These are phyloP conservation scores for Chelon labrosus DNA, from an alignment of 2,797 vertebrate species.

Conservation along the genomic window DNA sequence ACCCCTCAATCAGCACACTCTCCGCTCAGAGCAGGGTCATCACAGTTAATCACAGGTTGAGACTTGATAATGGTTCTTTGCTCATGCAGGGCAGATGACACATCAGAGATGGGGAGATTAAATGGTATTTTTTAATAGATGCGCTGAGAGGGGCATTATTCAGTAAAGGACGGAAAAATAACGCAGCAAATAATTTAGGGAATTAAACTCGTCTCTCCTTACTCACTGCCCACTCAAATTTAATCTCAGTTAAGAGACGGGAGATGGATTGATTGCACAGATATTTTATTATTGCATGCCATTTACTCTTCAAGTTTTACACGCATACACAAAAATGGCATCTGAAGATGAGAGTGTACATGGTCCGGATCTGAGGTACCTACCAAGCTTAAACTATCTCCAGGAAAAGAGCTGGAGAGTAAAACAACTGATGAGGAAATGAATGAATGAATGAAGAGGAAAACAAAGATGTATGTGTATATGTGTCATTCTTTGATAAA, in stretches of 20 bases:
- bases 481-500: conserved; percentile 25
- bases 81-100: conserved; percentile 72
- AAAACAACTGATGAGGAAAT: not conserved
- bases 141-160: conserved; percentile 39
- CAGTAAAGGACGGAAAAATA: conserved; percentile 1
- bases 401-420: conserved; percentile 10
- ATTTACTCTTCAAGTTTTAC: conserved; percentile 47
- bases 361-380: conserved; percentile 44
- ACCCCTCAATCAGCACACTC: conserved; percentile 66
- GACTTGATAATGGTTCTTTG: conserved; percentile 67
- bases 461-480: conserved; percentile 13
- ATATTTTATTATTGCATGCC: conserved; percentile 85
- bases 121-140: conserved; percentile 63
- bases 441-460: conserved; percentile 7
- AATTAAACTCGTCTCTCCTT: conserved; percentile 23
- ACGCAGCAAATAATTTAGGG: conserved; percentile 31
- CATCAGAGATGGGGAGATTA: conserved; percentile 60
- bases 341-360: conserved; percentile 23
- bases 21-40: conserved; percentile 77
- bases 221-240: conserved; percentile 8
- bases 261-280: conserved; percentile 63
- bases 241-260: conserved; percentile 45
- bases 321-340: conserved; percentile 28
- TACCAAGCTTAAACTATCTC: conserved; percentile 28
- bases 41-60: conserved; percentile 66